Conservation (phyloP, 2,797 vertebrate genomes). For the Hydrophis major region DNA sequence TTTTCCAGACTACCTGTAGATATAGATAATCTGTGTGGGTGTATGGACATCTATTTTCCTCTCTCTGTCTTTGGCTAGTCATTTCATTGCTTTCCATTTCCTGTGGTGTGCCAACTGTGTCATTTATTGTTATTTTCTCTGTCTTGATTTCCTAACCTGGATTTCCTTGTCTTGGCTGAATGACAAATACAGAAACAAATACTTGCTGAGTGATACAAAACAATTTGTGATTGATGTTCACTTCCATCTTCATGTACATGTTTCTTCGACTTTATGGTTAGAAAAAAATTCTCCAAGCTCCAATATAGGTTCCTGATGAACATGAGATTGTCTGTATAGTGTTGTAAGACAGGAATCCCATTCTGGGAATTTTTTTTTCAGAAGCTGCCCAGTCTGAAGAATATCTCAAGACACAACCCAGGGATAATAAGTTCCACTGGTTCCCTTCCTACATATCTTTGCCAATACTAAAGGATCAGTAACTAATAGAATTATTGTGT, state of each 20-base stretch:
- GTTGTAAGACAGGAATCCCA: neutral
- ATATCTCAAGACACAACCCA: neutral
- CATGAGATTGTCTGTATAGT: neutral
- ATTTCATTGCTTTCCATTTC: constrained; percentile 18
- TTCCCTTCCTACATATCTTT: neutral
- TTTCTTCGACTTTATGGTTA: neutral
- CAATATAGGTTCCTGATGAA: neutral
- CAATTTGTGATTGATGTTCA: neutral
- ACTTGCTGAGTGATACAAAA: neutral
- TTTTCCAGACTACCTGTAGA: neutral
- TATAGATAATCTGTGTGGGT: neutral
- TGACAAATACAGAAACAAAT: constrained; percentile 12
- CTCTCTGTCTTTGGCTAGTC: neutral
- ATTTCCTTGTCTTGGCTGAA: constrained; percentile 10
- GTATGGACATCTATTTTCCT: neutral
- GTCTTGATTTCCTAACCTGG: neutral
- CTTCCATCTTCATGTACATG: neutral
- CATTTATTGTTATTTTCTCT: constrained; percentile 1
- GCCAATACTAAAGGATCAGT: neutral
- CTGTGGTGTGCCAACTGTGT: constrained; percentile 1
- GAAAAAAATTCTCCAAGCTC: neutral
- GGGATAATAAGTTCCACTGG: neutral
- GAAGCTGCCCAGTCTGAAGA: neutral
- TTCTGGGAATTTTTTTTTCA: neutral
- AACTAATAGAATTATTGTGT: neutral